phyloP scores from a whole-genome alignment of 2,888 invertebrate species.

The Hydroisotoma schaefferi region DNA sequence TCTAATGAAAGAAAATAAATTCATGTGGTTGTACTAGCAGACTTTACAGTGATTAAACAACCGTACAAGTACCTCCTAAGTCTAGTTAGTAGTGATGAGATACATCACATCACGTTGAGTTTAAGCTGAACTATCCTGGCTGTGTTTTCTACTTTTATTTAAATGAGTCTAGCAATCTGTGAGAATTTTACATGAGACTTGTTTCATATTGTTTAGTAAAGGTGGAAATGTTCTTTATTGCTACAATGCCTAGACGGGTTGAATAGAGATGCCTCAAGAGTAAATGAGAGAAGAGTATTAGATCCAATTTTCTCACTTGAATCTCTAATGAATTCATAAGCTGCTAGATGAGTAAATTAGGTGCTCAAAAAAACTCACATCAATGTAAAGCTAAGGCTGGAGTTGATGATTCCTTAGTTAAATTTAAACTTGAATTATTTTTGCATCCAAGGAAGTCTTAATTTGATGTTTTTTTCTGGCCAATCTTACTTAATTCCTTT shows the following conservation, averaged over 20 bases:
- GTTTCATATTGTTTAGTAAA: no score
- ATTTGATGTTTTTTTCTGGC: conserved; percentile 1
- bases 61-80: no score
- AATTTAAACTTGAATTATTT: not conserved
- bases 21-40: not conserved
- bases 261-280: no score
- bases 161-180: not conserved
- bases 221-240: no score
- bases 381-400: not conserved
- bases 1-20: not conserved
- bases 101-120: no score
- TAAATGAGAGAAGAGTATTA: conserved; percentile 4
- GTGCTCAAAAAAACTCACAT: no score
- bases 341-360: not conserved
- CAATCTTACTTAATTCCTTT: conserved; percentile 1
- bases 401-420: not conserved
- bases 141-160: not conserved
- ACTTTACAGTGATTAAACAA: no score
- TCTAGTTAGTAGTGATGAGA: no score
- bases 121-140: no score
- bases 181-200: no score
- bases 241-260: no score
- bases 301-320: conserved; percentile 5
- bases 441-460: conserved; percentile 1
- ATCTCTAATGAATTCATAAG: conserved; percentile 5